A percentile compares a stretch with the other conserved stretches of the same genome.
phyloP scores from a whole-genome alignment of 2,113 vertebrate genomes.

The Noturus placidus region DNA sequence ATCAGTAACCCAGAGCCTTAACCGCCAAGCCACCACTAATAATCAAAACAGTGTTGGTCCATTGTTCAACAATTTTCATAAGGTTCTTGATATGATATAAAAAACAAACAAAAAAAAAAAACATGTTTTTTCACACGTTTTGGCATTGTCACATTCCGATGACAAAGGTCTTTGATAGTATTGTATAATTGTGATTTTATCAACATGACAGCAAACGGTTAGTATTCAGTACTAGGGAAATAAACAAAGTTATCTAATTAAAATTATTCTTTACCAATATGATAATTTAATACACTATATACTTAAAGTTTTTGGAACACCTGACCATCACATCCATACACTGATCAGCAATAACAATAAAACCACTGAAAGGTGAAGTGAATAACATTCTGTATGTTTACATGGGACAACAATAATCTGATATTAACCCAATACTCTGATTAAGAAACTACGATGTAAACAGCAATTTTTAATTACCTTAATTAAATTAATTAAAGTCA shows the following conservation, averaged over 20 bases:
- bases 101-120: not conserved
- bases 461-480: no score
- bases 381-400: no score
- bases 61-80: not conserved
- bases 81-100: not conserved
- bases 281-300: not conserved
- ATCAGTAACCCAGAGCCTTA: no score
- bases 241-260: not conserved
- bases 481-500: no score
- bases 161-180: not conserved
- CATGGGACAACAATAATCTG: no score
- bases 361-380: no score
- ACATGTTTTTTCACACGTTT: no score
- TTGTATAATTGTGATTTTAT: not conserved
- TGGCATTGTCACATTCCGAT: not conserved
- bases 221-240: not conserved
- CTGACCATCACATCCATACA: not conserved
- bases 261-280: not conserved
- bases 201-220: not conserved
- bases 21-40: no score
- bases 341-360: no score
- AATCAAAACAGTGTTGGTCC: not conserved
- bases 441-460: no score
- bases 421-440: no score
- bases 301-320: not conserved